phyloP scores from a whole-genome alignment of 1,140 invertebrate species.

The Calycopis cecrops region DNA sequence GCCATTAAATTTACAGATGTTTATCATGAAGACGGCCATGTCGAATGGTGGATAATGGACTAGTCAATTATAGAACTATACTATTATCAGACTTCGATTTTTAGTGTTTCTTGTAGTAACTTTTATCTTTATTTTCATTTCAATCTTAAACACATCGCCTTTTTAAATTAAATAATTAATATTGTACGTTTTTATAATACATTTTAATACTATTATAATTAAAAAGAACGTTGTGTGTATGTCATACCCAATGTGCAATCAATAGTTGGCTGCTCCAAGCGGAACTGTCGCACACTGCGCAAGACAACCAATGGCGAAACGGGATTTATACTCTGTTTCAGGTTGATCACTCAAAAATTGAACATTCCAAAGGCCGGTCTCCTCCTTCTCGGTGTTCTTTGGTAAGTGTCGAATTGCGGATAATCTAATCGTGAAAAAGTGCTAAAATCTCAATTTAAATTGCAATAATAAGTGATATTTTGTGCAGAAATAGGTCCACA shows the following conservation, averaged over 20 bases:
- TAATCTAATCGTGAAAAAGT: slow-evolving; percentile 70
- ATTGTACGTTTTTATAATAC: not conserved
- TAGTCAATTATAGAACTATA: slow-evolving; percentile 51
- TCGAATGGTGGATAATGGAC: slow-evolving; percentile 59
- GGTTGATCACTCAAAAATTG: slow-evolving; percentile 75
- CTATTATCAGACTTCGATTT: slow-evolving; percentile 21
- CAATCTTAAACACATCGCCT: not conserved
- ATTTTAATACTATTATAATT: not conserved
- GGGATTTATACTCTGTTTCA: slow-evolving; percentile 64
- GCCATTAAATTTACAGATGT: slow-evolving; percentile 90
- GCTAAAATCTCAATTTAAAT: slow-evolving; percentile 50
- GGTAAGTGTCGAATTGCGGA: slow-evolving; percentile 76
- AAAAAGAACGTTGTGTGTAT: slow-evolving; percentile 38
- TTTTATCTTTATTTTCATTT: not conserved
- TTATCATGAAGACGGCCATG: slow-evolving; percentile 91
- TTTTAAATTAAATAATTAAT: slow-evolving; percentile 6
- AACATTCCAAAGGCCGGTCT: slow-evolving; percentile 81
- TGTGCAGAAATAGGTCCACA: slow-evolving; percentile 32
- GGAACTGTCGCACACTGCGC: slow-evolving; percentile 50
- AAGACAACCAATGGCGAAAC: slow-evolving; percentile 57
- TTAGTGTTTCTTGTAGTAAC: not conserved
- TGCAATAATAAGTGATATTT: slow-evolving; percentile 50
- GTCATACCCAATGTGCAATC: slow-evolving; percentile 52
- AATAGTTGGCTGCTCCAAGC: slow-evolving; percentile 60
- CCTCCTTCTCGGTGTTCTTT: slow-evolving; percentile 78